Evolutionary conservation across 2,113 vertebrate species (phyloP).

Genomic region (Poecile atricapillus): DNA sequence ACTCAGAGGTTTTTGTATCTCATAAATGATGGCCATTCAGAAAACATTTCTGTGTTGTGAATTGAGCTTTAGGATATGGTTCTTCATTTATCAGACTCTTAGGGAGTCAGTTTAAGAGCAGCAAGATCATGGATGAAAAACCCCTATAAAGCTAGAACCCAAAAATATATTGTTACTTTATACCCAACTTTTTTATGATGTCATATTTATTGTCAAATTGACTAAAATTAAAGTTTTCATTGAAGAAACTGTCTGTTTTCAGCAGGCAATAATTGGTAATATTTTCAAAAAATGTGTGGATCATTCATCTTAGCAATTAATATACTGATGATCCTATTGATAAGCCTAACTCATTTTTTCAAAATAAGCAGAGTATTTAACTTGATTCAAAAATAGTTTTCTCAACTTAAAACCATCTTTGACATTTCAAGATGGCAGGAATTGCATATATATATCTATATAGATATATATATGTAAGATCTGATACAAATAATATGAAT

Average conservation of each 20-base stretch:
- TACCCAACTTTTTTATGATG: not conserved
- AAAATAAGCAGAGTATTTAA: not conserved
- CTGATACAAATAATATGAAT: not conserved
- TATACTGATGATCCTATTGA: not conserved
- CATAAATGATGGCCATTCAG: not conserved
- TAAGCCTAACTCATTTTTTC: not conserved
- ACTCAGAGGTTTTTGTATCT: not conserved
- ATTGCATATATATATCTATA: not conserved
- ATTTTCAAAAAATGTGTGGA: rapidly evolving
- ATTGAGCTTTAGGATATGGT: not conserved
- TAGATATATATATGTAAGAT: not conserved
- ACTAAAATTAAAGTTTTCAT: not conserved
- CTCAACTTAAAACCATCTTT: not conserved
- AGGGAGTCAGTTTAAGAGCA: not conserved
- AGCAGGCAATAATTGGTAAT: not conserved
- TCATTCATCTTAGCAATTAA: not conserved
- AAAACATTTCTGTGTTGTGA: not conserved
- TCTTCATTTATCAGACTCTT: not conserved
- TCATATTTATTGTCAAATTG: not conserved
- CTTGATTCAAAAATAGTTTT: not conserved
- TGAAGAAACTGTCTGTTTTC: not conserved
- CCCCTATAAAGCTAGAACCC: not conserved
- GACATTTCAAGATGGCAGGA: not conserved
- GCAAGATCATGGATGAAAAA: not conserved
- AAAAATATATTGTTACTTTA: not conserved